Evolutionary conservation across 2,888 invertebrate species (phyloP).

Genomic region (Drosophila cognata): DNA sequence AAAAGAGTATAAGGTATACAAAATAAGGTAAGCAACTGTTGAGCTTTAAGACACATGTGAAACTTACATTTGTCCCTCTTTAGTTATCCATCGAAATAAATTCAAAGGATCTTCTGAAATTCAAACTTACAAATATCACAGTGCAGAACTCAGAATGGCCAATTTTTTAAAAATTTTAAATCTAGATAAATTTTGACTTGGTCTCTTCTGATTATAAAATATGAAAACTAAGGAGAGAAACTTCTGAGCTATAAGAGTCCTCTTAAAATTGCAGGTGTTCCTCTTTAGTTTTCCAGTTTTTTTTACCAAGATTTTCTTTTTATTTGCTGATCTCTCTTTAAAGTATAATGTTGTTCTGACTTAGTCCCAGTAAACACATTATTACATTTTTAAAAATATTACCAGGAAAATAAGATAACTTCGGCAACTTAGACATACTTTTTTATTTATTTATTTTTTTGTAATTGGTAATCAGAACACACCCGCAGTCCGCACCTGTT

Average conservation of each 20-base stretch:
- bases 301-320: neutral
- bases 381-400: neutral
- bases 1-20: too few relatives aligned
- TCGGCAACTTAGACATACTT: neutral
- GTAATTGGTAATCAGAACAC: neutral
- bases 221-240: neutral
- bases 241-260: neutral
- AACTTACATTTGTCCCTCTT: neutral
- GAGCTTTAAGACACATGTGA: neutral
- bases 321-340: neutral
- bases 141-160: too few relatives aligned
- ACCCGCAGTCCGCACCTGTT: slow-evolving; percentile 51
- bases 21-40: neutral
- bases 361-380: neutral
- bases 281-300: neutral
- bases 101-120: neutral
- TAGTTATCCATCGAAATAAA: neutral
- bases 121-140: neutral
- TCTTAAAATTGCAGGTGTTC: neutral
- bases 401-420: neutral
- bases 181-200: neutral
- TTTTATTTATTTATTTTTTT: neutral
- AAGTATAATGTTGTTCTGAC: neutral
- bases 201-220: neutral
- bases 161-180: neutral